Evolutionary conservation across 2,797 vertebrate species (phyloP).

Genomic region (Kryptopterus vitreolus): DNA sequence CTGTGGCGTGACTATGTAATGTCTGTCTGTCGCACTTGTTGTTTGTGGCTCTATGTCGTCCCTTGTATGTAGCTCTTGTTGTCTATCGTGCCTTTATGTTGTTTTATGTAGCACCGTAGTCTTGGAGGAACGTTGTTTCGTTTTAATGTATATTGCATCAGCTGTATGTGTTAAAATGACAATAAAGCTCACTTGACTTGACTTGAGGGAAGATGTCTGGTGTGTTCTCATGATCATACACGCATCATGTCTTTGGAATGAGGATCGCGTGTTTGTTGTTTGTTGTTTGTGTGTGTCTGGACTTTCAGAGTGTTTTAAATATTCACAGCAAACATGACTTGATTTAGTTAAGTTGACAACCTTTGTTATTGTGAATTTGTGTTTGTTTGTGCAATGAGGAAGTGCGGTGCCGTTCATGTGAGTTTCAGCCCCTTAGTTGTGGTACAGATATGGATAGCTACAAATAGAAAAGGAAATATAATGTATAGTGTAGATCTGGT

Average conservation of each 20-base stretch:
- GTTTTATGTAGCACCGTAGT: too few relatives aligned
- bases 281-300: neutral
- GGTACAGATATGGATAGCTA: neutral
- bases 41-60: too few relatives aligned
- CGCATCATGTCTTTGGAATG: neutral
- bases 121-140: too few relatives aligned
- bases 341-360: conserved; percentile 15
- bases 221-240: neutral
- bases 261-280: neutral
- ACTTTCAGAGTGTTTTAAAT: conserved; percentile 28
- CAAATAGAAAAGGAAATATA: neutral
- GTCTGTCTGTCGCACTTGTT: too few relatives aligned
- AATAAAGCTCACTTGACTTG: too few relatives aligned
- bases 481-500: neutral
- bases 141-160: too few relatives aligned
- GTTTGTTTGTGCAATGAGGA: neutral
- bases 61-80: too few relatives aligned
- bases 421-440: neutral
- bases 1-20: too few relatives aligned
- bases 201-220: neutral
- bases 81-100: too few relatives aligned
- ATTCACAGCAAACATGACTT: conserved; percentile 33
- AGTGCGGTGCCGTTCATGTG: neutral
- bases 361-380: neutral
- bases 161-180: too few relatives aligned